Evolutionary conservation across 2,797 vertebrate species (phyloP).

Genomic region (Salarias fasciatus): DNA sequence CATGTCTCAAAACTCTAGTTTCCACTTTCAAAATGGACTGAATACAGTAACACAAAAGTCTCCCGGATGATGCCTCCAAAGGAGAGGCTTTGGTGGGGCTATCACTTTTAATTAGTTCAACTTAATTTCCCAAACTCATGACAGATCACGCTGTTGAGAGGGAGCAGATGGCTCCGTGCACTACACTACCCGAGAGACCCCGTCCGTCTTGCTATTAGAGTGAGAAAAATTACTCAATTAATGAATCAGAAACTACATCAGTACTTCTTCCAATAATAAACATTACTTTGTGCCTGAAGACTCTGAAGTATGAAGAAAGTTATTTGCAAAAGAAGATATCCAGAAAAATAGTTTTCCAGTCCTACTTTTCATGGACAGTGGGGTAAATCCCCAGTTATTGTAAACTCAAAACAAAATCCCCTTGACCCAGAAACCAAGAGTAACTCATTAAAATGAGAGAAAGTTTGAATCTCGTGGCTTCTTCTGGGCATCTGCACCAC

Average conservation of each 20-base stretch:
- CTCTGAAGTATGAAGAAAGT: too few species aligned
- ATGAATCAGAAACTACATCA: neutral
- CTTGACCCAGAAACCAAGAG: conserved; percentile 13
- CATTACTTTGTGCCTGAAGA: too few species aligned
- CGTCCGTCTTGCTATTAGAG: neutral
- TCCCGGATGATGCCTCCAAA: neutral
- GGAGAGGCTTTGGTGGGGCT: neutral
- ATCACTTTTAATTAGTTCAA: conserved; percentile 3
- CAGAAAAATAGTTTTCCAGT: too few species aligned
- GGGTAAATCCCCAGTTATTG: neutral
- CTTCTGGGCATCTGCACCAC: neutral
- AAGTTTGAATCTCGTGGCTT: conserved; percentile 7
- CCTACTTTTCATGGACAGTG: too few species aligned
- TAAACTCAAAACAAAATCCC: conserved; percentile 3
- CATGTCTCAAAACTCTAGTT: too few species aligned
- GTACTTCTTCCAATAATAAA: too few species aligned
- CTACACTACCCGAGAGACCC: neutral
- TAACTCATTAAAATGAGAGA: conserved; percentile 23
- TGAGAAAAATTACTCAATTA: neutral
- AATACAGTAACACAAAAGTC: neutral
- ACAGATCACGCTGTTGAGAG: neutral
- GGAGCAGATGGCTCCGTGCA: neutral
- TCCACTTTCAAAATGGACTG: too few species aligned
- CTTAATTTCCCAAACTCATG: neutral
- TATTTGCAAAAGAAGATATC: too few species aligned